Conservation (phyloP, 37 sponge, comb jelly and placozoan genomes). For the Halichondria panicea region DNA sequence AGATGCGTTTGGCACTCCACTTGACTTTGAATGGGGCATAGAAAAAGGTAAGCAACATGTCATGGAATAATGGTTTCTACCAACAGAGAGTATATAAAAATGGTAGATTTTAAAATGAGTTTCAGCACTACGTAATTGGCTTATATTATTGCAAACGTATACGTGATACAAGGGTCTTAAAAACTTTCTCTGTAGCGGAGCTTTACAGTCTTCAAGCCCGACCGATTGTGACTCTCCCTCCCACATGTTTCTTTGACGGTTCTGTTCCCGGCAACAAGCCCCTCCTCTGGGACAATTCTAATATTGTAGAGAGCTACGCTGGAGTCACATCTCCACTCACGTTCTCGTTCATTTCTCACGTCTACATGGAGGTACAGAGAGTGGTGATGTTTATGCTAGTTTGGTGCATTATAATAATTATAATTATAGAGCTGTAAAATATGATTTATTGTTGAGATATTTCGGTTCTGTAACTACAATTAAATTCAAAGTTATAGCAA, state of each 20-base stretch:
- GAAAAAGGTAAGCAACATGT: slow-evolving; percentile 46
- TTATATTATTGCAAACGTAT: not conserved
- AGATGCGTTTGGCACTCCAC: slow-evolving; percentile 67
- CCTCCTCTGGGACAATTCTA: slow-evolving; percentile 88
- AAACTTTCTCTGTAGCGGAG: slow-evolving; percentile 32
- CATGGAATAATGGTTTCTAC: not conserved
- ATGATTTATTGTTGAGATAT: too few relatives aligned
- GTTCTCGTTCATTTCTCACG: slow-evolving; percentile 84
- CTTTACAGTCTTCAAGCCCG: slow-evolving; percentile 84
- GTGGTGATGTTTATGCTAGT: too few relatives aligned
- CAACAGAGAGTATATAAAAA: too few relatives aligned
- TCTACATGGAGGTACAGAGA: too few relatives aligned
- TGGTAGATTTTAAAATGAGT: too few relatives aligned
- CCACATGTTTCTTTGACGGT: slow-evolving; percentile 70
- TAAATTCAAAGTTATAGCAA: too few relatives aligned
- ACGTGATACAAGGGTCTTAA: not conserved
- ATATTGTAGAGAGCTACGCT: slow-evolving; percentile 87
- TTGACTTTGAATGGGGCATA: slow-evolving; percentile 86
- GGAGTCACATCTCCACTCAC: slow-evolving; percentile 90
- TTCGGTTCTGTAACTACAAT: too few relatives aligned
- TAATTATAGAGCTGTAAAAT: too few relatives aligned
- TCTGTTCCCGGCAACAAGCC: slow-evolving; percentile 38
- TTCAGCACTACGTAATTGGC: not conserved
- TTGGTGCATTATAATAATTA: too few relatives aligned
- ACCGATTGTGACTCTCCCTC: slow-evolving; percentile 86